Evolutionary conservation across 2,113 vertebrate species (phyloP).

Genomic region (Empidonax alnorum): DNA sequence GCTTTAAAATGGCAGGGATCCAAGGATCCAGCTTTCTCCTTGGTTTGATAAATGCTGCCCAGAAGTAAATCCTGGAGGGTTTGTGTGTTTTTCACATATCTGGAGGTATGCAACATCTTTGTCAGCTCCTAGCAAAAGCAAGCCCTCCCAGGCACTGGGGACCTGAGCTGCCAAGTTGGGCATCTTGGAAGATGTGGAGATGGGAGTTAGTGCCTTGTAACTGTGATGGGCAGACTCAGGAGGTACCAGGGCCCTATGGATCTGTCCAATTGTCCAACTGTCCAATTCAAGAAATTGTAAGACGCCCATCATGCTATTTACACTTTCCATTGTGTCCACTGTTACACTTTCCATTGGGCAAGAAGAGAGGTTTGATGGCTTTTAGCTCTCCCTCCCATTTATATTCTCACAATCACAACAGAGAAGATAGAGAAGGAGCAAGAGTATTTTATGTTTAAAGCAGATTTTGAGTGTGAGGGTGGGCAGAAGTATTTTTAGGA

Average conservation of each 20-base stretch:
- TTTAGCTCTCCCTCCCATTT: not conserved
- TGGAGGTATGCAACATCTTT: not conserved
- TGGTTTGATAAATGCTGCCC: not conserved
- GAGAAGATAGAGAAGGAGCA: not conserved
- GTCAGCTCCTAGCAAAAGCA: not conserved
- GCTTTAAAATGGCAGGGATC: conserved; percentile 29
- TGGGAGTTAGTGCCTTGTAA: not conserved
- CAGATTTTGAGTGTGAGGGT: not conserved
- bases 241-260: rapidly evolving
- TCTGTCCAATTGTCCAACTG: not conserved
- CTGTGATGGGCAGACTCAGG: not conserved
- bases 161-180: not conserved
- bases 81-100: not conserved
- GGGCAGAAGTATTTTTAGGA: not conserved
- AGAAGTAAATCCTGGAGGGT: not conserved
- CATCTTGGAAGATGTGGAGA: not conserved
- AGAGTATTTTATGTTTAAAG: not conserved
- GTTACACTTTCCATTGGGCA: rapidly evolving
- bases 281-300: not conserved
- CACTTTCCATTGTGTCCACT: rapidly evolving
- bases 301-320: rapidly evolving
- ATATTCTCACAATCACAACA: not conserved
- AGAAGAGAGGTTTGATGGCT: not conserved
- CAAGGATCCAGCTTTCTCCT: conserved; percentile 19
- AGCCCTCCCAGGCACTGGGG: not conserved